Evolutionary conservation across 1,140 invertebrate species (phyloP), one percentile per base, ranked within the genome.

Genomic region (Drosophila aff.): DNA sequence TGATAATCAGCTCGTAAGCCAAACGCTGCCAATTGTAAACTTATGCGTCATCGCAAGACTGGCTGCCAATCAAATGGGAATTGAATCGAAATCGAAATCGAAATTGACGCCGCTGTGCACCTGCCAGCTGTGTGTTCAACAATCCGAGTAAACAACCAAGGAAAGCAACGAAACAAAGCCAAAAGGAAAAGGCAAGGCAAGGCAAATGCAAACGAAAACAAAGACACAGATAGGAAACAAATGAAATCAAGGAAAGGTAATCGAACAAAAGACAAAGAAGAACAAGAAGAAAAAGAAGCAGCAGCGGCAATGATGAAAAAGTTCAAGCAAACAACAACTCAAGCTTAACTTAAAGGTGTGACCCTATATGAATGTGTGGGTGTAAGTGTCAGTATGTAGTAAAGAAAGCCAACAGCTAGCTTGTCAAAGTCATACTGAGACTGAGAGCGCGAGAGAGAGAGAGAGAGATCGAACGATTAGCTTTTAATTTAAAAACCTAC

Each of bases 61-160:
- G 80, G 80, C 80, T 65, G 82, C 71, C 82, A 86, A 86, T 86
- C 82, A 86, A 81, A 72, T 73, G 76, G 77, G 74, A 82, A 75
- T 31, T 49, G 69, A 65, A 65, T 28, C 43, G 41, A 62, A 69
- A 61, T 28, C 16, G 43, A 67, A 65, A 55, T 23, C 36, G 76
- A 52, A 55, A 60, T 40, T 38, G 61, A 61, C 61, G 41, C 53
- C 57, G 62, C 71, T 74, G 71, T 82, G 81, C 80, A 83, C 81
- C 80, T 82, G 80, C 40, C 80, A 79, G 41, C 61, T 46, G 63
- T 78, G 82, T 85, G 63, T 81, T 68, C 67, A 62, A 69, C 50
- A 81, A 75, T 62, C 53, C 46, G 38, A 59, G 64, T 76, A 69
- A 76, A 62, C 79, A 81, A 81, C 72, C 13, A 68, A 80, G 61